These are phyloP conservation scores for Pinna nobilis DNA, from an alignment of 1,140 invertebrate genomes.

Conservation along the genomic window DNA sequence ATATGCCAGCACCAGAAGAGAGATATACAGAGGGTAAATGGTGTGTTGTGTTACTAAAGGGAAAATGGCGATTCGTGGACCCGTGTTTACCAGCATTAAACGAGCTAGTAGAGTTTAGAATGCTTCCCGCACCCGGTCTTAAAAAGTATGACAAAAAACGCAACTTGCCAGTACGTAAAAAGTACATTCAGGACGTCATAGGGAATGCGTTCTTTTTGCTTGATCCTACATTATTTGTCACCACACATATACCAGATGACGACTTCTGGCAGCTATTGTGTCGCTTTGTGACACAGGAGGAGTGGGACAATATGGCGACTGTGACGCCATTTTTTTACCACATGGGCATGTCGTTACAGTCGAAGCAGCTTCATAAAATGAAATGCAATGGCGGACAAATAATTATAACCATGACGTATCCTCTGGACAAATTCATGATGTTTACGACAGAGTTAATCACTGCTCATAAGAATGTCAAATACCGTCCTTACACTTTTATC, in stretches of 20 bases:
- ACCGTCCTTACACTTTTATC: not conserved
- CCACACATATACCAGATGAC: slow-evolving; percentile 14
- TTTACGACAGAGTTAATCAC: not conserved
- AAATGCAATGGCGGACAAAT: not conserved
- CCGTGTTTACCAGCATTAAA: not conserved
- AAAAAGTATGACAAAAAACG: slow-evolving; percentile 1
- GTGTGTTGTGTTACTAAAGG: not conserved
- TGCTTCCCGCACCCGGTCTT: not conserved
- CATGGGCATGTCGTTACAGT: not conserved
- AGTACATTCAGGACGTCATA: not conserved
- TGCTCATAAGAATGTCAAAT: not conserved
- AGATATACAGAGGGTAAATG: not conserved
- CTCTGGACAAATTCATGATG: not conserved
- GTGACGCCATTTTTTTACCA: slow-evolving; percentile 17
- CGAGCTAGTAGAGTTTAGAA: not conserved
- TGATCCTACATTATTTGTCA: not conserved
- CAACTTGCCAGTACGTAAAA: not conserved
- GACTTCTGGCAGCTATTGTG: slow-evolving; percentile 22
- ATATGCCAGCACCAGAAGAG: not conserved
- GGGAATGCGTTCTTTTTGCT: not conserved
- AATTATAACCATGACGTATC: slow-evolving; percentile 12
- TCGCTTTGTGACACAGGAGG: not conserved
- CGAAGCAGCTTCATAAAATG: not conserved
- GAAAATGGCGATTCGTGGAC: slow-evolving; percentile 14
- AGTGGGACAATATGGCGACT: slow-evolving; percentile 4